phyloP scores from a whole-genome alignment of 2,797 vertebrate genomes.

The Huso huso region DNA sequence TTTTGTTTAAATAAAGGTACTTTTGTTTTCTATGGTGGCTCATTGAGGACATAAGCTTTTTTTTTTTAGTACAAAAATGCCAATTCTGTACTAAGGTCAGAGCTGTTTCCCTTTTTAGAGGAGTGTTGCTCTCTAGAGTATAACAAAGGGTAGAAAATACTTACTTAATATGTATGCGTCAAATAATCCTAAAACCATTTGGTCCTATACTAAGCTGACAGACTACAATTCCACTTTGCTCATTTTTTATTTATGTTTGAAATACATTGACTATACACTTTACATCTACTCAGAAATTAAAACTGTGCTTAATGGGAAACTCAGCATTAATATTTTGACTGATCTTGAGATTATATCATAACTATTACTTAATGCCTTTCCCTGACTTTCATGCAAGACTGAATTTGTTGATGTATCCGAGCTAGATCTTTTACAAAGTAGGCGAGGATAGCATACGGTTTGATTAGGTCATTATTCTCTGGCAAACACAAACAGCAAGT shows the following conservation, averaged over 20 bases:
- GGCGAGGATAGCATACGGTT: slow-evolving; percentile 3
- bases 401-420: slow-evolving; percentile 10
- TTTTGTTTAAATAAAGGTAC: too few relatives aligned
- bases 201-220: too few relatives aligned
- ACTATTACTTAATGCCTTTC: slow-evolving; percentile 12
- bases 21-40: too few relatives aligned
- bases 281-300: not conserved
- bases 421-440: slow-evolving; percentile 10
- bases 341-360: slow-evolving; percentile 8
- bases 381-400: slow-evolving; percentile 18
- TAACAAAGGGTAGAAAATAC: not conserved
- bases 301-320: not conserved
- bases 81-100: too few relatives aligned
- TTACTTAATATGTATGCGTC: not conserved
- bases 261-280: not conserved
- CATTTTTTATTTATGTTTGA: too few relatives aligned
- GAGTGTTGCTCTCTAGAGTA: not conserved
- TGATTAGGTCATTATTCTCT: slow-evolving; percentile 9
- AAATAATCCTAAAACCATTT: not conserved
- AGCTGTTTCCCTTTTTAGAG: not conserved
- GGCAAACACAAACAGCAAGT: slow-evolving; percentile 9
- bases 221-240: not conserved
- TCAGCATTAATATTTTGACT: not conserved
- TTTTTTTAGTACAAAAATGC: too few relatives aligned
- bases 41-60: too few relatives aligned